Conservation (phyloP, 1,140 invertebrate genomes). For the Triops longicaudatus region DNA sequence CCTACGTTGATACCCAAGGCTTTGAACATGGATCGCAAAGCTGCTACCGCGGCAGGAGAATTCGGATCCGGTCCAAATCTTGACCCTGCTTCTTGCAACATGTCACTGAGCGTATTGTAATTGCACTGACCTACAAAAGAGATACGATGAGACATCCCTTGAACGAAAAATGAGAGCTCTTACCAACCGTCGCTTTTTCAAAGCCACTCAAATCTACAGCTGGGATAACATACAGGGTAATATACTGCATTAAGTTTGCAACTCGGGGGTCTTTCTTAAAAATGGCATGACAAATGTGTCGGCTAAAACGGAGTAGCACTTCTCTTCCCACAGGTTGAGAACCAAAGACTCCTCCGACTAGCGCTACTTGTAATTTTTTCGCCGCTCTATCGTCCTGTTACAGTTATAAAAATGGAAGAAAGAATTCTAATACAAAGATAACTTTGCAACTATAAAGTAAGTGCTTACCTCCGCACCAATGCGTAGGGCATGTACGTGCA, state of each 20-base stretch:
- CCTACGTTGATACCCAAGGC: constrained; percentile 41
- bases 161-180: background rate
- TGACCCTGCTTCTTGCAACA: constrained; percentile 27
- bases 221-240: constrained; percentile 65
- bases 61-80: constrained; percentile 30
- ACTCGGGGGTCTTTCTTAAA: constrained; percentile 54
- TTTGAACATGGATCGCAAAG: constrained; percentile 28
- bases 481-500: constrained; percentile 53
- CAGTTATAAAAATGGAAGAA: background rate
- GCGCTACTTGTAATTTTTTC: background rate
- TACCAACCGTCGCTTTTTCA: background rate
- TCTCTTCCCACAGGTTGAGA: constrained; percentile 64
- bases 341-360: background rate
- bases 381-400: background rate
- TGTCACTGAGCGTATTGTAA: background rate
- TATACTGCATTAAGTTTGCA: constrained; percentile 53
- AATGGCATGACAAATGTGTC: constrained; percentile 67
- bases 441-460: background rate
- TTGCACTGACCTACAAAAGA: background rate
- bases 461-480: constrained; percentile 54
- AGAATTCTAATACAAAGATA: too few relatives aligned
- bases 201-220: background rate
- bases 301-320: constrained; percentile 65
- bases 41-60: constrained; percentile 28
- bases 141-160: background rate